Evolutionary conservation across 2,888 invertebrate species (phyloP).

Genomic region (Epinotia bilunana): DNA sequence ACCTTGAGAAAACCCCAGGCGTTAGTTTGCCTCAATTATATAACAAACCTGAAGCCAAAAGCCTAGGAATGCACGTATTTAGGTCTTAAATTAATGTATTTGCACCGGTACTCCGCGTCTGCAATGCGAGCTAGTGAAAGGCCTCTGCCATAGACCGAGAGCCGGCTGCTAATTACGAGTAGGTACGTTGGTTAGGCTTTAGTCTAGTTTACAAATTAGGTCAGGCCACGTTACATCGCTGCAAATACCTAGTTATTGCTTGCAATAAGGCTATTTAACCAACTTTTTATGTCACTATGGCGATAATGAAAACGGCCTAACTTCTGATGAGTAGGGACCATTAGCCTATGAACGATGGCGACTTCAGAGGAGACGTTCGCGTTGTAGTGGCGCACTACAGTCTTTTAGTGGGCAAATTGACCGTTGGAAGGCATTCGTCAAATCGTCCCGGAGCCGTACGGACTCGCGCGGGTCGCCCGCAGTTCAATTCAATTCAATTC

Average conservation of each 20-base stretch:
- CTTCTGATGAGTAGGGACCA: no score
- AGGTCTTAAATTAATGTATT: not conserved
- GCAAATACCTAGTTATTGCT: not conserved
- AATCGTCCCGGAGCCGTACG: no score
- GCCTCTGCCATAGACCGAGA: not conserved
- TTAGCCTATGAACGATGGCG: no score
- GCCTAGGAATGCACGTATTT: not conserved
- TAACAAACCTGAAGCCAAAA: not conserved
- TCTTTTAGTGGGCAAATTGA: no score
- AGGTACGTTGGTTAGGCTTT: not conserved
- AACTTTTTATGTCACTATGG: not conserved
- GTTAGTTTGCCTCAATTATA: no score
- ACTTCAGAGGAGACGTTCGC: no score
- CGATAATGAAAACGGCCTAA: not conserved
- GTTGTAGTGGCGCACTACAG: no score
- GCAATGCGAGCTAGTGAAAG: conserved; percentile 12
- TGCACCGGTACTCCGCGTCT: not conserved
- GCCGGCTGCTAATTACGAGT: conserved; percentile 2
- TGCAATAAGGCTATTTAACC: not conserved
- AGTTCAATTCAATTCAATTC: no score
- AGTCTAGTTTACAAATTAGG: conserved; percentile 1
- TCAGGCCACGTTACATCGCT: not conserved
- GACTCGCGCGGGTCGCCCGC: no score
- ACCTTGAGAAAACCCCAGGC: no score
- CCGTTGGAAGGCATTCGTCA: no score